These are phyloP conservation scores for Cranoglanis bouderius DNA, from an alignment of 2,113 vertebrate species.

Conservation along the genomic window DNA sequence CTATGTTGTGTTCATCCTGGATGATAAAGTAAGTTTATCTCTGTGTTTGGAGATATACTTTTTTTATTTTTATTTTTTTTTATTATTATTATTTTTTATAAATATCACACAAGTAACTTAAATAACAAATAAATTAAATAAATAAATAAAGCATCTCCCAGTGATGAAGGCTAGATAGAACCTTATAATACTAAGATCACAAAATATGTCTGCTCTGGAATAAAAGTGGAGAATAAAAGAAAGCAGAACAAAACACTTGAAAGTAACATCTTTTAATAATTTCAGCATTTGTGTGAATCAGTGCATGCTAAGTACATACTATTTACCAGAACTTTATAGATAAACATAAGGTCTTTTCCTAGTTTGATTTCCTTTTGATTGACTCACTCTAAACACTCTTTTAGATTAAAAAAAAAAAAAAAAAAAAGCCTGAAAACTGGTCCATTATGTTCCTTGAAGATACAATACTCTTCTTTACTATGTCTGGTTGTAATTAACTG, in stretches of 20 bases:
- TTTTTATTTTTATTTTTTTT: no score
- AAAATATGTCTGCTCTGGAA: not conserved
- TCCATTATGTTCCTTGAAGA: not conserved
- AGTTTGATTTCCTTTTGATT: not conserved
- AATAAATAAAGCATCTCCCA: not conserved
- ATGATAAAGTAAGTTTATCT: not conserved
- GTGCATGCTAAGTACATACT: not conserved
- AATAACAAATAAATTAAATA: no score
- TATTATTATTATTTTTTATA: no score
- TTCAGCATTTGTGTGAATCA: not conserved
- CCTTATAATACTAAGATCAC: not conserved
- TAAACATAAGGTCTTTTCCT: not conserved
- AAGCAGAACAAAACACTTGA: not conserved
- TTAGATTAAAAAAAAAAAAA: not conserved
- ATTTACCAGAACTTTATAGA: not conserved
- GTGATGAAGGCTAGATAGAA: not conserved
- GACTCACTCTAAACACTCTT: not conserved
- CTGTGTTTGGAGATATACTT: not conserved
- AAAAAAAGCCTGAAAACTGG: not conserved
- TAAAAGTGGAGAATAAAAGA: not conserved
- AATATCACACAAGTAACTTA: not conserved
- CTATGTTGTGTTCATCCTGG: not conserved
- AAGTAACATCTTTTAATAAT: not conserved
- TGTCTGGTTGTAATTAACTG: not conserved
- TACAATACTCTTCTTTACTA: not conserved